Conservation (phyloP, 2,113 vertebrate species). For the Struthio camelus region DNA sequence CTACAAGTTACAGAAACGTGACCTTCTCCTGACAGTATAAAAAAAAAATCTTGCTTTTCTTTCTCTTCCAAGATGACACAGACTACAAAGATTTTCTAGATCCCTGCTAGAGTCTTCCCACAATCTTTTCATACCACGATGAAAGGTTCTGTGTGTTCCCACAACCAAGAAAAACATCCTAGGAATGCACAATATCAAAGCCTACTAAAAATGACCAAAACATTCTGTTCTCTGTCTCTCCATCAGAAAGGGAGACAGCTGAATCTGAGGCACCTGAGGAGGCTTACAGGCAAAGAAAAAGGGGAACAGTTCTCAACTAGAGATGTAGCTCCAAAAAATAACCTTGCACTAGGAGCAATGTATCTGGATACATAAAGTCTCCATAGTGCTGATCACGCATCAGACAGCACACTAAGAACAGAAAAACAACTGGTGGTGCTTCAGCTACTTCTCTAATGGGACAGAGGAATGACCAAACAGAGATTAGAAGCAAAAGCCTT, state of each 20-base stretch:
- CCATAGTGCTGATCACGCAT: not conserved
- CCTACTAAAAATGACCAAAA: not conserved
- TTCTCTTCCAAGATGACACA: not conserved
- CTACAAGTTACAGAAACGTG: not conserved
- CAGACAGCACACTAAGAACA: not conserved
- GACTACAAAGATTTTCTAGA: constrained; percentile 4
- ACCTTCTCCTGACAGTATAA: not conserved
- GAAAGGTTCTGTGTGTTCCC: constrained; percentile 60
- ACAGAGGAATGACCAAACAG: not conserved
- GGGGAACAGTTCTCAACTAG: not conserved
- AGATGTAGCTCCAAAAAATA: not conserved
- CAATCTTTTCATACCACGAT: not conserved
- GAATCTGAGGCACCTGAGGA: not conserved
- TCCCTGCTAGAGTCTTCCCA: not conserved
- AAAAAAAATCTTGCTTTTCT: not conserved
- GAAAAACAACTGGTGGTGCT: not conserved
- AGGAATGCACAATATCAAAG: constrained; percentile 37
- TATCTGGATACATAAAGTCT: not conserved
- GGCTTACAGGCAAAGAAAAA: not conserved
- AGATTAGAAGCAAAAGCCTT: not conserved
- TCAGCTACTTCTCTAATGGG: not conserved
- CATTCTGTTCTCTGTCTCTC: not conserved
- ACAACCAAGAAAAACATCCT: constrained; percentile 43
- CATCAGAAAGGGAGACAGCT: not conserved
- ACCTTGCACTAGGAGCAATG: not conserved